phyloP scores from a whole-genome alignment of 2,797 vertebrate species.

The Allobates femoralis region DNA sequence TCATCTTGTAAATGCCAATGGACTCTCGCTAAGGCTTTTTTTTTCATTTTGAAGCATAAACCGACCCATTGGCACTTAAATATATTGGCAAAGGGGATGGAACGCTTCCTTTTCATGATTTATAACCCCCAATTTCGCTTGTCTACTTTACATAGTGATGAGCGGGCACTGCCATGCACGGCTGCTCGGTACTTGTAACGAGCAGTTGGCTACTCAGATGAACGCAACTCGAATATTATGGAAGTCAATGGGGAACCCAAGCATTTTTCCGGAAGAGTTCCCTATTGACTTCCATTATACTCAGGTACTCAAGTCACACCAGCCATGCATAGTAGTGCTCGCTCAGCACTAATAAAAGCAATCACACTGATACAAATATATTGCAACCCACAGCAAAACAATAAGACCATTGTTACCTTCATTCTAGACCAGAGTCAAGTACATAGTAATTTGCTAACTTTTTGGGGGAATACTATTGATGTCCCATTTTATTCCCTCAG shows the following conservation, averaged over 20 bases:
- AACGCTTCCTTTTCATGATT: conserved; percentile 7
- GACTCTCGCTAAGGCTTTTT: background rate
- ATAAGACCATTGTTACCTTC: background rate
- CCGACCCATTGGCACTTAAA: conserved; percentile 1
- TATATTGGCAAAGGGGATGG: background rate
- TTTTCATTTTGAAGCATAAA: background rate
- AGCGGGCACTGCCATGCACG: too few relatives aligned
- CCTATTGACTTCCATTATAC: too few relatives aligned
- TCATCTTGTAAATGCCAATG: conserved; percentile 18
- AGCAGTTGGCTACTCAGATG: too few relatives aligned
- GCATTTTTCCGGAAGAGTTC: too few relatives aligned
- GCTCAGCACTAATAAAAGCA: too few relatives aligned
- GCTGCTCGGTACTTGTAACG: too few relatives aligned
- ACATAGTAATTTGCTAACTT: background rate
- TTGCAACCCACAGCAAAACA: conserved; percentile 8
- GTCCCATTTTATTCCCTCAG: background rate
- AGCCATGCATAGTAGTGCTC: too few relatives aligned
- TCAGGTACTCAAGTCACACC: too few relatives aligned
- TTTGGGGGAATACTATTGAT: background rate
- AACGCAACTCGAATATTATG: too few relatives aligned
- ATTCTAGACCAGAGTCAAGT: background rate
- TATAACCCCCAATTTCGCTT: background rate
- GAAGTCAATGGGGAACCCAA: too few relatives aligned
- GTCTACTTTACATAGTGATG: background rate
- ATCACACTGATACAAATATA: background rate